Base-by-base conservation (phyloP, 1,140 invertebrate species). In the Hetaerina americana region DNA sequence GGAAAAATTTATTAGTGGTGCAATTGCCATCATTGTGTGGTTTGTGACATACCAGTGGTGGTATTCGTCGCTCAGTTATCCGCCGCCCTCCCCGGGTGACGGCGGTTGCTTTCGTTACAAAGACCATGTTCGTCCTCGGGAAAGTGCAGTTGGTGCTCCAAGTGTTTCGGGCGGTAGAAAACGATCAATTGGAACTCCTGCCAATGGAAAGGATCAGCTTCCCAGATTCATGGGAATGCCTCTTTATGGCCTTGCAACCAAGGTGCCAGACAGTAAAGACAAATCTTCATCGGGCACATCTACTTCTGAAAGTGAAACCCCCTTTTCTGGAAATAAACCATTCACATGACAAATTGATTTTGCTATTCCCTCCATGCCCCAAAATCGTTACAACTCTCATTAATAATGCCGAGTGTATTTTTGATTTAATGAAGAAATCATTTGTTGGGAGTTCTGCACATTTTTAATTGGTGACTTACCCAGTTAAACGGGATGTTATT, bases 1-100 rank as follows among this genome's bases (percentile, higher is more conserved):
- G 27, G 95, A 98, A 79, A 98, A 99, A 80, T 89, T 99, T 70
- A 78, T 95, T 5, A 96, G 92, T 73, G 92, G 93, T 18, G 83
- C 90, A 22, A 83, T 93, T 75, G 95, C 95, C 1, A 88, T 97
- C 75, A 76, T 90, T 5, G 91, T 90, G 26, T 98, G 96, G 96
- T 97, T 92, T 84, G 79, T 94, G 25, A 96, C 93, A 0, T 99
- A 99, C 79, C 85, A 88, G 73, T 85, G 91, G 72, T 92, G 92
- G 88, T 97, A 89, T 80, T 85, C 82, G 25, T 78, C 88, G 40
- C 87, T 92, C 25, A 86, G 88, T 66, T 78, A 88, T 26, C 92
- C 93, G 15, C 40, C 40, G 3, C 40, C 40, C 22, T 57, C 22
- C 15, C 40, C 40, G 10, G 40, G 40, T 3, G 40, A 57, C 15